These are phyloP conservation scores for Himalopsyche anomala DNA, from an alignment of 2,888 invertebrate genomes.

Conservation along the genomic window DNA sequence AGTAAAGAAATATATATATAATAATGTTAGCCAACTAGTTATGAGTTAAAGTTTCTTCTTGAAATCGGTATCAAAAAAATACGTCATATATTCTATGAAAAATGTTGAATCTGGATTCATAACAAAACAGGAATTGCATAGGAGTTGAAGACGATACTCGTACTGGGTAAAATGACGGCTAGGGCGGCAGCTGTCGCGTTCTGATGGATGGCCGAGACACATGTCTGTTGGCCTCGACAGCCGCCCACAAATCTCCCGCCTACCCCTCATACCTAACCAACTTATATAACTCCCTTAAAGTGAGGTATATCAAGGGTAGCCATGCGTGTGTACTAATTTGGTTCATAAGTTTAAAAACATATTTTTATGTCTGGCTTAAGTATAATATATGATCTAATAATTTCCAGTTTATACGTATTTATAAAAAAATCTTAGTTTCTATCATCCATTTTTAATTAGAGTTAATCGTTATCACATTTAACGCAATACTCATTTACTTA, in stretches of 20 bases:
- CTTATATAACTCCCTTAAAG: not conserved
- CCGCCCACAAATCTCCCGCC: constrained; percentile 49
- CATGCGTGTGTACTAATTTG: not conserved
- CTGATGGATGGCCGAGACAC: constrained; percentile 75
- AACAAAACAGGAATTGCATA: constrained; percentile 12
- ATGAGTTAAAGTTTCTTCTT: no score
- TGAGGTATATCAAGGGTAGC: constrained; percentile 37
- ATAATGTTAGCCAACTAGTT: no score
- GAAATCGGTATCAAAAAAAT: no score
- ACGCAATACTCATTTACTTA: no score
- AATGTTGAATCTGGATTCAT: not conserved
- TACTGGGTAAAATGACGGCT: constrained; percentile 56
- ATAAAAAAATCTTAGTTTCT: no score
- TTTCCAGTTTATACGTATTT: no score
- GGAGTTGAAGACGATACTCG: not conserved
- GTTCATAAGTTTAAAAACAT: not conserved
- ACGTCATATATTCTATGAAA: no score
- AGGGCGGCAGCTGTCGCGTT: constrained; percentile 67
- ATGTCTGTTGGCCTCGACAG: constrained; percentile 71
- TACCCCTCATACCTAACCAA: constrained; percentile 15
- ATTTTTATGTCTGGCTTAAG: no score
- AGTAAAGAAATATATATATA: no score
- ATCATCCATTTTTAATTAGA: no score
- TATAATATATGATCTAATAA: no score
- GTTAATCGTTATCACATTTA: no score